Conservation (phyloP, 2,797 vertebrate genomes). For the Buceros bicornis region DNA sequence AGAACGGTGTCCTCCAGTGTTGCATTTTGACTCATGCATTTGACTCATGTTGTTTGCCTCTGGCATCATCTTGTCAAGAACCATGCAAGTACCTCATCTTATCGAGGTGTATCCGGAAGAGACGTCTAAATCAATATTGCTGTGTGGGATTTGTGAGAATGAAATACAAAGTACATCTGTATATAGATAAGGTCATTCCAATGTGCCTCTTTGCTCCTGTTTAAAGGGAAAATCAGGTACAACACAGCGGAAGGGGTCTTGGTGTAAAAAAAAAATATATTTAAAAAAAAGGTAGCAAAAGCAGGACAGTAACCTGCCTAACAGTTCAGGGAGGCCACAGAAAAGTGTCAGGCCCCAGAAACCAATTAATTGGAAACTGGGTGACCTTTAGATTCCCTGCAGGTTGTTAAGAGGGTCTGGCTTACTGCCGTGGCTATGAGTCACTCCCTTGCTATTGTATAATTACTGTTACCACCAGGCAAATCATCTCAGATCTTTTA, state of each 20-base stretch:
- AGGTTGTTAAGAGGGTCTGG: neutral
- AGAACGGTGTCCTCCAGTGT: neutral
- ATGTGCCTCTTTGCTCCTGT: neutral
- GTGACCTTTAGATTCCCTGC: conserved; percentile 20
- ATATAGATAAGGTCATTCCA: neutral
- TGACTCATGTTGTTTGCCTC: neutral
- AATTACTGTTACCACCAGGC: neutral
- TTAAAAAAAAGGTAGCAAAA: neutral
- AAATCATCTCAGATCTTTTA: neutral
- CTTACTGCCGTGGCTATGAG: neutral
- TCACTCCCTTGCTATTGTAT: neutral
- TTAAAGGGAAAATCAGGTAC: neutral
- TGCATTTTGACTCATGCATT: neutral
- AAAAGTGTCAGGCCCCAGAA: neutral
- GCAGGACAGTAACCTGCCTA: neutral
- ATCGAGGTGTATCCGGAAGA: neutral
- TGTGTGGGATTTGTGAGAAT: neutral
- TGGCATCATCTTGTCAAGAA: neutral
- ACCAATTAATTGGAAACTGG: neutral
- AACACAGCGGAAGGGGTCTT: neutral
- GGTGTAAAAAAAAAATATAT: neutral
- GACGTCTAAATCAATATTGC: neutral
- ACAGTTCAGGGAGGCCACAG: neutral
- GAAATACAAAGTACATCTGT: neutral
- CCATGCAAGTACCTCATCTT: neutral